Evolutionary conservation across 2,113 vertebrate genomes (phyloP), one percentile per base, ranked within the genome.

Genomic region (Hyperoodon ampullatus): DNA sequence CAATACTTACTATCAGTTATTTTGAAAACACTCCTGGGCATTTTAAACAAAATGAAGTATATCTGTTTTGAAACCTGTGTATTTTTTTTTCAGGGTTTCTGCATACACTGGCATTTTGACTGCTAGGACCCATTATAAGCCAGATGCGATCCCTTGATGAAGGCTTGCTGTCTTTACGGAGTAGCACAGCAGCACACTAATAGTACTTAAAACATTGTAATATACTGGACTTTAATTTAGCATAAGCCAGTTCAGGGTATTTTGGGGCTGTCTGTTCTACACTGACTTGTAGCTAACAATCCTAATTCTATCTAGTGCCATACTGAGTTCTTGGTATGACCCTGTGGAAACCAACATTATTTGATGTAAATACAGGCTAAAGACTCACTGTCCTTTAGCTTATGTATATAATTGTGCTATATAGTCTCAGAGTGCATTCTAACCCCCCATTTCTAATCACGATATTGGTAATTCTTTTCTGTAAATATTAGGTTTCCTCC

Each of bases 321-420:
- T 98, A 90, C 8, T 97, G 97, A 98, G 94, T 98, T 98, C 85
- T 97, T 98, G 97, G 93, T 98, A 97, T 98, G 70, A 98, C 96
- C 97, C 98, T 99, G 98, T 98, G 98, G 98, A 98, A 98, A 98
- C 95, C 89, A 97, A 98, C 90, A 12, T 96, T 98, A 95, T 94
- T 96, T 94, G 71, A 85, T 99, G 98, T 99, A 99, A 98, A 99
- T 99, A 98, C 75, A 97, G 35, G 96, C 97, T 98, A 44, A 97
- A 97, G 90, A 94, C 77, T 82, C 83, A 83, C 77, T 94, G 90
- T 97, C 95, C 91, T 98, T 97, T 96, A 97, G 97, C 97, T 97
- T 95, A 61, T 98, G 98, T 98, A 98, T 86, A 98, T 98, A 98
- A 95, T 98, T 97, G 91, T 98, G 97, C 89, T 98, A 98, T 99